Conservation (phyloP, 1,140 invertebrate species). For the Saccostrea cuccullata region DNA sequence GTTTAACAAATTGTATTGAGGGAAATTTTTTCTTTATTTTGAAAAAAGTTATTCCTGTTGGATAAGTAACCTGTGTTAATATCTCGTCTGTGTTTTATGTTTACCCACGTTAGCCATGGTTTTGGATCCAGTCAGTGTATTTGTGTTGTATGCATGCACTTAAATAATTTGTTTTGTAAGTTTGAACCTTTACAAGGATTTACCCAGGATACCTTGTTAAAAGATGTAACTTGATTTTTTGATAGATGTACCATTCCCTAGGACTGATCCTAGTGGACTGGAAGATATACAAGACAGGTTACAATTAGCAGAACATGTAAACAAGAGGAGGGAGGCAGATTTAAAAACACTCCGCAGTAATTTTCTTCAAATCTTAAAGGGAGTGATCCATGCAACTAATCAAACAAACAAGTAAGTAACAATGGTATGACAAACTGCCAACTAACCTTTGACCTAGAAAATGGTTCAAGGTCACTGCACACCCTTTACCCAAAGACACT, state of each 20-base stretch:
- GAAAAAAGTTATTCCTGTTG: too few species aligned
- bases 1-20: too few species aligned
- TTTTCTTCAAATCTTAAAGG: slow-evolving; percentile 77
- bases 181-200: too few species aligned
- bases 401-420: slow-evolving; percentile 14
- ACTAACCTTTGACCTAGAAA: too few species aligned
- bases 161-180: background rate
- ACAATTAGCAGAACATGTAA: slow-evolving; percentile 86
- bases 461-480: too few species aligned
- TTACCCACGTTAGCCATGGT: too few species aligned
- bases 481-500: too few species aligned
- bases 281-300: slow-evolving; percentile 86
- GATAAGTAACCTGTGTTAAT: too few species aligned
- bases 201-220: too few species aligned
- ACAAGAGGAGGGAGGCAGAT: slow-evolving; percentile 85
- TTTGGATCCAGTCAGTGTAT: too few species aligned
- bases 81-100: too few species aligned
- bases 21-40: too few species aligned
- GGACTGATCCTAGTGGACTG: slow-evolving; percentile 83
- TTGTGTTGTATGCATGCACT: background rate
- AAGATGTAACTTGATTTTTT: slow-evolving; percentile 15
- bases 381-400: slow-evolving; percentile 59
- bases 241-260: slow-evolving; percentile 81
- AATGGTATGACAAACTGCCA: background rate
- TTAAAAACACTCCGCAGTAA: slow-evolving; percentile 84